Evolutionary conservation across 1,140 invertebrate genomes (phyloP), one percentile per base, ranked within the genome.

Genomic region (Bombus waltoni): DNA sequence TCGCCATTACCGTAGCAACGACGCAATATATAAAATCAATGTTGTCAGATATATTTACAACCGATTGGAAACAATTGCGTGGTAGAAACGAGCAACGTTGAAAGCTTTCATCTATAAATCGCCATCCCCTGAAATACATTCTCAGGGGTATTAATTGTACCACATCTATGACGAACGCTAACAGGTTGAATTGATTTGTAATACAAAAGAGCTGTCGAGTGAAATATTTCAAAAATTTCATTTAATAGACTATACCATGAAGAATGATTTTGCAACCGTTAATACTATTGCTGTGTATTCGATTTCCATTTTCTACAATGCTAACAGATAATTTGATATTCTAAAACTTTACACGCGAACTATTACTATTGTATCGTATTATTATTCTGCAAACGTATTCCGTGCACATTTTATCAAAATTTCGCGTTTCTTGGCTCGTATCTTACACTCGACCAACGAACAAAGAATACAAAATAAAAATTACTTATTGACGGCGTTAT

Each of bases 291-390:
- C n/a, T 1, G 59, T n/a, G 59, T 10, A 62, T 62, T 10, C 28
- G 25, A 62, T 62, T n/a, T 62, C 13, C 28, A 62, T 62, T 53
- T 53, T 22, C 18, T 13, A n/a, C 28, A 22, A n/a, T 62, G 59
- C 3, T 5, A n/a, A n/a, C 28, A 0, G 11, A n/a, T 62, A n/a
- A 62, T 62, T 62, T 62, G n/a, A n/a, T 0, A n/a, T 13, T n/a
- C 3, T 62, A 1, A 13, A 62, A 62, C 10, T n/a, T 62, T 62
- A n/a, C 28, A 13, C 59, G 11, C 5, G 59, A 62, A 28, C 11
- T 62, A n/a, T 5, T 47, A 32, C 32, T 22, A 53, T 53, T 8
- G 47, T 22, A 53, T 53, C 6, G 47, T 22, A 22, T 22, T 6
- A 0, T 53, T 53, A 53, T 53, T 22, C 6, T 11, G 28, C 11